phyloP scores from a whole-genome alignment of 2,888 invertebrate genomes.

The Liodrosophila aerea region DNA sequence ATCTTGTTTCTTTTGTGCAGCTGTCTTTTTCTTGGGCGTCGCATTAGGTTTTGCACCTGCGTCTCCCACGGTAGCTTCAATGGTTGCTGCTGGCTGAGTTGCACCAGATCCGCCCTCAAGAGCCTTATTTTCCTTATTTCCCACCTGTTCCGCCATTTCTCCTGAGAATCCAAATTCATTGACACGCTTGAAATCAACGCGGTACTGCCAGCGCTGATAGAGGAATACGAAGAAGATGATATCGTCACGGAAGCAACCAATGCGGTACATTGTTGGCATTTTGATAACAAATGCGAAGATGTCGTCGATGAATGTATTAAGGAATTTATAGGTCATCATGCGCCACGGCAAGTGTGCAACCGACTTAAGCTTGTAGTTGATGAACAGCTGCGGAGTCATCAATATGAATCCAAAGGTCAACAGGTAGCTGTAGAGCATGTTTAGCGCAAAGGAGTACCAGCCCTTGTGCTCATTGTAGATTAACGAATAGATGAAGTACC shows the following conservation, averaged over 20 bases:
- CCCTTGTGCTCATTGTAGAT: conserved; percentile 98
- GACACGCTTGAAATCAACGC: conserved; percentile 95
- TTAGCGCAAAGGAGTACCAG: conserved; percentile 99
- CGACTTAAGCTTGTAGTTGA: conserved; percentile 99
- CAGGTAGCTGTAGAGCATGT: conserved; percentile 98
- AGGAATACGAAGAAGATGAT: conserved; percentile 99
- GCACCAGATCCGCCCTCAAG: conserved; percentile 23
- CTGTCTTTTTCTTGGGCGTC: conserved; percentile 66
- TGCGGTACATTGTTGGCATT: conserved; percentile 99
- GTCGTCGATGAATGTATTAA: conserved; percentile 99
- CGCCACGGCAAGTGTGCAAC: conserved; percentile 99
- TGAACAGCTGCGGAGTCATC: conserved; percentile 99
- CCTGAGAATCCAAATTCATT: conserved; percentile 99
- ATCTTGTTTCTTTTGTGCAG: conserved; percentile 80
- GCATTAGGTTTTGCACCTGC: conserved; percentile 20
- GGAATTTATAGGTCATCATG: conserved; percentile 99
- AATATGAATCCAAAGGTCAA: conserved; percentile 99
- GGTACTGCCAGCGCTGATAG: conserved; percentile 99
- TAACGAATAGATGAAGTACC: conserved; percentile 97
- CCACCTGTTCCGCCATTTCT: conserved; percentile 86
- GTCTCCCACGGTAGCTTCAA: conserved; percentile 33
- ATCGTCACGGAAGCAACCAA: conserved; percentile 99
- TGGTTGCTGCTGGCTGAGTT: conserved; percentile 36
- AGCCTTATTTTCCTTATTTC: conserved; percentile 56
- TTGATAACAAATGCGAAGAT: conserved; percentile 99